Base-by-base conservation (phyloP, 2,888 invertebrate species). In the Amphipyra tragopoginis region DNA sequence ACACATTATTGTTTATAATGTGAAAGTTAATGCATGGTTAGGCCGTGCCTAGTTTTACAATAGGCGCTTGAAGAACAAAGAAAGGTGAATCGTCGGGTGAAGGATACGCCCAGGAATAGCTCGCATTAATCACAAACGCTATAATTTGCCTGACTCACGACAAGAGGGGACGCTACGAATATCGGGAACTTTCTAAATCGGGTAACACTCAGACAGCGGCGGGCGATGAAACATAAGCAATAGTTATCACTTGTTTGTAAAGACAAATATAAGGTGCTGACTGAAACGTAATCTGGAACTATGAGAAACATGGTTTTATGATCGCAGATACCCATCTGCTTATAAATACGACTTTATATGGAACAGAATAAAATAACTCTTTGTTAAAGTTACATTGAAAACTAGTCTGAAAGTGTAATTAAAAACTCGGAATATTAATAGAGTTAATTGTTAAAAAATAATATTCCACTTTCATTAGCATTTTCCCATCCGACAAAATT, bases 81-180 rank as follows among this genome's bases (percentile, higher is more conserved):
- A 83, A 85, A 88, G 80, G 82, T 81, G 77, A 79, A 74, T 74
- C 76, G 72, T 70, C 79, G 77, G 81, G 80, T 84, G 83, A 85
- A 86, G 87, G 82, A 86, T 88, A 86, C 82, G 78, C 82, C 85
- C 89, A 90, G 86, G 86, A 93, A 93, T 93, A 93, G 91, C 89
- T 77, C 75, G 86, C 89, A 93, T 93, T 93, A 93, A 93, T 93
- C 93, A 93, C 92, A 90, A 87, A 90, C 80, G 85, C 86, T 86
- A 90, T 90, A 92, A 93, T 94, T 92, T 90, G 92, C 90, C 90
- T 94, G 93, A 93, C 88, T 93, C 93, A 93, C 90, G 90, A 88
- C 88, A 88, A 75, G 88, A 89, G 89, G 92, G 92, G 91, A 89
- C 92, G 90, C 86, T 78, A 82, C 81, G 79, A 86, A 84, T 89